Conservation (phyloP, 1,140 invertebrate species). For the Drosophila pectinifera region DNA sequence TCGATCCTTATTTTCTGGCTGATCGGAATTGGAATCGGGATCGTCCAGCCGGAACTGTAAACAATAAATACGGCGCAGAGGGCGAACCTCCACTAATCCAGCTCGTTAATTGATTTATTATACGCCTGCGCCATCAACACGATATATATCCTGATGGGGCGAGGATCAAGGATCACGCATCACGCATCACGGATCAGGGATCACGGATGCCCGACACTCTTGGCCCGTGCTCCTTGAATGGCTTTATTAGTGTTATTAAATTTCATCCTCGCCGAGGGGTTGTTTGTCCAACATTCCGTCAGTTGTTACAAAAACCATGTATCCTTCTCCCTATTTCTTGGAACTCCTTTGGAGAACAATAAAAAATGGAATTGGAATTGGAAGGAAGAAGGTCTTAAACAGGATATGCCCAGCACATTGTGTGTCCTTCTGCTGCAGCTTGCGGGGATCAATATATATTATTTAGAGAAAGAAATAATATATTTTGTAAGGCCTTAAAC, state of each 20-base stretch:
- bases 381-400: neutral
- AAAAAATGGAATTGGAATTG: slow-evolving; percentile 15
- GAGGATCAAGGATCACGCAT: slow-evolving; percentile 17
- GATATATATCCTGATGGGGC: neutral
- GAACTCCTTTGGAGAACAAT: slow-evolving; percentile 30
- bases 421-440: slow-evolving; percentile 2
- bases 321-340: slow-evolving; percentile 23
- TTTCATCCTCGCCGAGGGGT: slow-evolving; percentile 59
- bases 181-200: slow-evolving; percentile 9
- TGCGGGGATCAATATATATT: neutral
- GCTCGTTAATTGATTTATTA: slow-evolving; percentile 77
- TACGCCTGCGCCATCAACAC: slow-evolving; percentile 70
- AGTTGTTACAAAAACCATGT: slow-evolving; percentile 57
- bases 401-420: slow-evolving; percentile 42
- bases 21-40: slow-evolving; percentile 50
- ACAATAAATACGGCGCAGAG: slow-evolving; percentile 70
- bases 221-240: slow-evolving; percentile 47
- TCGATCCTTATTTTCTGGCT: slow-evolving; percentile 22
- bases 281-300: slow-evolving; percentile 49
- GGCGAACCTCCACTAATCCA: slow-evolving; percentile 57
- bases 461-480: too few relatives aligned
- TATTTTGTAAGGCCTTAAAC: too few relatives aligned
- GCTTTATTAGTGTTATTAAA: slow-evolving; percentile 81
- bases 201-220: slow-evolving; percentile 2
- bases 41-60: slow-evolving; percentile 82